Percentiles rank a stretch among this genome's conserved stretches.
These are phyloP conservation scores for Ophioninae sp. DNA, from an alignment of 2,888 invertebrate genomes.

Conservation along the genomic window DNA sequence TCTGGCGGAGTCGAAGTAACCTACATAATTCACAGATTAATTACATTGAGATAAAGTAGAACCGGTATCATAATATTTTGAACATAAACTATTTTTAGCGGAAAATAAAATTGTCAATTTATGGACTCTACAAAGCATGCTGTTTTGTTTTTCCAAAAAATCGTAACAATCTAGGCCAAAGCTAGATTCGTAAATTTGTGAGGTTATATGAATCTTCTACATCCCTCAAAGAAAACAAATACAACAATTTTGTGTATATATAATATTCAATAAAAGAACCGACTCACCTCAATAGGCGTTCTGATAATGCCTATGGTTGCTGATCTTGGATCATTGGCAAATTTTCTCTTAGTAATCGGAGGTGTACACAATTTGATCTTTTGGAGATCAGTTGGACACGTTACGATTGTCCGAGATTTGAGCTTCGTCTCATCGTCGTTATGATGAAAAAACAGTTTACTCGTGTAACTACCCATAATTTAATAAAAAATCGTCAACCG, in stretches of 20 bases:
- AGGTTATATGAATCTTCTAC: too few species aligned
- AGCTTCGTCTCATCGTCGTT: slow-evolving; percentile 57
- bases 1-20: slow-evolving; percentile 64
- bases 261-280: neutral
- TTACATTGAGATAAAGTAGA: slow-evolving; percentile 10
- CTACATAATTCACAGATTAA: slow-evolving; percentile 50
- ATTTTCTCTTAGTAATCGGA: slow-evolving; percentile 59
- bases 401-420: slow-evolving; percentile 33
- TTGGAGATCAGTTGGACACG: slow-evolving; percentile 35
- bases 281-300: slow-evolving; percentile 73
- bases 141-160: too few species aligned
- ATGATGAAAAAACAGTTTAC: slow-evolving; percentile 66
- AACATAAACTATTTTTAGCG: neutral
- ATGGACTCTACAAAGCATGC: too few species aligned
- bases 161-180: too few species aligned
- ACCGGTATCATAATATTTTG: neutral
- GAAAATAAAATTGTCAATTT: too few species aligned
- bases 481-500: neutral
- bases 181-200: too few species aligned
- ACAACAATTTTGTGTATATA: slow-evolving; percentile 5
- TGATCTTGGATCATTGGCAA: slow-evolving; percentile 72
- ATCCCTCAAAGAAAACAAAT: neutral
- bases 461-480: slow-evolving; percentile 72
- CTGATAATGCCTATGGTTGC: slow-evolving; percentile 70
- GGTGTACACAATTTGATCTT: slow-evolving; percentile 67